Base-by-base conservation (phyloP, 2,888 invertebrate genomes). In the Gymnosoma rotundatum region DNA sequence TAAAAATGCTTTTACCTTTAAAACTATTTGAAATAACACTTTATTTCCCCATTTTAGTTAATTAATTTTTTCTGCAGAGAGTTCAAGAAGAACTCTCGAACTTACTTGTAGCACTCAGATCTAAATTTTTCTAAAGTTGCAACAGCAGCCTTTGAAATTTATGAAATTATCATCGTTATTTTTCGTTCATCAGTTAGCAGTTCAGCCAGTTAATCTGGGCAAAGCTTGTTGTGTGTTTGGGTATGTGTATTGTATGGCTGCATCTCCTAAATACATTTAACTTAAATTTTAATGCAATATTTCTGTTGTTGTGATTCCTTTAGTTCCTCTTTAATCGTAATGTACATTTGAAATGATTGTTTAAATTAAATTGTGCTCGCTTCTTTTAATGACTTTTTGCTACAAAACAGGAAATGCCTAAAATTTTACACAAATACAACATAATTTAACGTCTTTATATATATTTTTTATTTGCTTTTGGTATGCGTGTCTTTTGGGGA, bases 371-470 rank as follows among this genome's bases (percentile, higher is more conserved):
- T 63, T 74, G 78, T 66, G 64, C 25, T 12, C 54, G 64, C 78
- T 72, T 18, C 64, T 58, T 66, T 72, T 84, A 81, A 84, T 84
- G 80, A 69, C 45, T 73, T 78, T 72, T 56, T 84, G 74, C 74
- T 81, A 70, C 81, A 66, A 78, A 81, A 81, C 84, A 84, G 84
- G 84, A 84, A 84, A 84, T 84, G 66, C 78, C 81, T 84, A 60
- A 84, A 78, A 78, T 78, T 52, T 42, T 69, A 60, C 45, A 75
- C 52, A 61, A 81, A 61, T 50, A 74, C 52, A 69, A 81, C 45
- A 48, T 63, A 75, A 66, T 70, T 50, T 58, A 81, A 63, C 42
- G 48, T 52, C 45, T 36, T 32, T 32, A 32, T 32, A 58, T 20
- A 6, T 25, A 25, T 61, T 60, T 50, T 20, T n/a, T 7, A 50